phyloP scores from a whole-genome alignment of 2,888 invertebrate genomes.

The Acrobasis suavella region DNA sequence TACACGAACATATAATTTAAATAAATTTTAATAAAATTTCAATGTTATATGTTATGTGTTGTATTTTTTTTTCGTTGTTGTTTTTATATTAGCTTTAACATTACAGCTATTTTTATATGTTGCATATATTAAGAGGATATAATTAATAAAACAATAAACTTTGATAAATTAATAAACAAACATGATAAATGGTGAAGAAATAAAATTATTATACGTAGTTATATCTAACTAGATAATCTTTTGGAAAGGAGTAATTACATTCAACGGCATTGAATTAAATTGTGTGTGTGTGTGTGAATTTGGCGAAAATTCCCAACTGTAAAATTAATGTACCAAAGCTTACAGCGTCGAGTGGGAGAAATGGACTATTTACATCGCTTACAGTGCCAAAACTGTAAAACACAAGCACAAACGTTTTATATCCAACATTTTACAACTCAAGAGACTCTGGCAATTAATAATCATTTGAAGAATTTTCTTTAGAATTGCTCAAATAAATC shows the following conservation, averaged over 20 bases:
- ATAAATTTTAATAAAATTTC: not conserved
- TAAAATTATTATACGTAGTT: no score
- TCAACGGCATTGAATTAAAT: constrained; percentile 8
- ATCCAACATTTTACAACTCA: constrained; percentile 8
- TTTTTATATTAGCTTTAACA: not conserved
- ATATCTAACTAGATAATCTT: not conserved
- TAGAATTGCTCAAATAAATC: not conserved
- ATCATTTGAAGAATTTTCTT: not conserved
- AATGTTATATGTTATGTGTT: not conserved
- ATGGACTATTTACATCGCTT: constrained; percentile 21
- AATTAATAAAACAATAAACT: no score
- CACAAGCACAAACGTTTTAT: not conserved
- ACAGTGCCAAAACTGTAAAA: constrained; percentile 16
- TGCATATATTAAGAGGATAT: no score
- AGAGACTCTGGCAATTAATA: not conserved
- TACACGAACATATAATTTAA: not conserved
- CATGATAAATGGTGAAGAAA: no score
- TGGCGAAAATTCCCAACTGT: constrained; percentile 11
- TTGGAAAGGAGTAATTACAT: not conserved
- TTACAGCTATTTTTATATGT: no score
- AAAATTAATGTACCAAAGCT: constrained; percentile 22
- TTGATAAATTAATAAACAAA: no score
- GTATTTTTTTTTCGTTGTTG: not conserved
- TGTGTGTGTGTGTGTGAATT: not conserved
- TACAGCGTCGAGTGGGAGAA: constrained; percentile 8